Percentiles rank a stretch among this genome's conserved stretches.
phyloP scores from a whole-genome alignment of 2,113 vertebrate genomes.

The Melanotaenia duboulayi region DNA sequence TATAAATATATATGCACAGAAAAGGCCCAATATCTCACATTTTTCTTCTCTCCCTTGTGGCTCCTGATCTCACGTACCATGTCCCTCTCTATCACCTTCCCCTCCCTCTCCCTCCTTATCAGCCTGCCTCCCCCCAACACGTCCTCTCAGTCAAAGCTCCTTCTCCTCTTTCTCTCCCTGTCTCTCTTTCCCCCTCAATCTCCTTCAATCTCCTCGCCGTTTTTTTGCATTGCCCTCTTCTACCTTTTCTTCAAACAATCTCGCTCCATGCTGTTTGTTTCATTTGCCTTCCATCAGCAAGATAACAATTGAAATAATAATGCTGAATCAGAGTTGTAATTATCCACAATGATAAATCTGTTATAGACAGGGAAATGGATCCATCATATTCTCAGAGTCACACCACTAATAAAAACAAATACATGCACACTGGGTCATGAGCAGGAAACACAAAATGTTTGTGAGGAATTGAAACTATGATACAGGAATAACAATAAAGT shows the following conservation, averaged over 20 bases:
- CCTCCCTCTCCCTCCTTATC: constrained; percentile 44
- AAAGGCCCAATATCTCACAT: constrained; percentile 18
- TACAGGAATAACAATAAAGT: constrained; percentile 13
- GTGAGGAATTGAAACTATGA: constrained; percentile 6
- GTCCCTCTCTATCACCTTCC: constrained; percentile 6
- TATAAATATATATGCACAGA: constrained; percentile 6
- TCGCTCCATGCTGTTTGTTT: constrained; percentile 22
- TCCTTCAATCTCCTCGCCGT: constrained; percentile 34
- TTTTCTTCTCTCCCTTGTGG: constrained; percentile 29
- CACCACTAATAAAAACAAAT: constrained; percentile 18
- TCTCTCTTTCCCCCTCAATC: constrained; percentile 28
- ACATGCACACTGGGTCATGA: constrained; percentile 45
- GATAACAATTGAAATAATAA: constrained; percentile 62
- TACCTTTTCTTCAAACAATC: constrained; percentile 28
- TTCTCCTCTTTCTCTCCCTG: constrained; percentile 39
- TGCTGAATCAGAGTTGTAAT: constrained; percentile 55
- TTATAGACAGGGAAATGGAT: constrained; percentile 36
- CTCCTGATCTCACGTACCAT: constrained; percentile 57
- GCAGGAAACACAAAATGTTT: constrained; percentile 16
- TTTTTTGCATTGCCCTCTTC: constrained; percentile 33
- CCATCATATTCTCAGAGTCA: constrained; percentile 48
- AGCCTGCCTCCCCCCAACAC: constrained; percentile 36
- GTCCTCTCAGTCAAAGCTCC: constrained; percentile 58
- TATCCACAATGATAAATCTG: constrained; percentile 60
- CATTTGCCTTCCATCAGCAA: constrained; percentile 23